These are phyloP conservation scores for Leucosticte australis DNA, from an alignment of 2,113 vertebrate genomes.

Conservation along the genomic window DNA sequence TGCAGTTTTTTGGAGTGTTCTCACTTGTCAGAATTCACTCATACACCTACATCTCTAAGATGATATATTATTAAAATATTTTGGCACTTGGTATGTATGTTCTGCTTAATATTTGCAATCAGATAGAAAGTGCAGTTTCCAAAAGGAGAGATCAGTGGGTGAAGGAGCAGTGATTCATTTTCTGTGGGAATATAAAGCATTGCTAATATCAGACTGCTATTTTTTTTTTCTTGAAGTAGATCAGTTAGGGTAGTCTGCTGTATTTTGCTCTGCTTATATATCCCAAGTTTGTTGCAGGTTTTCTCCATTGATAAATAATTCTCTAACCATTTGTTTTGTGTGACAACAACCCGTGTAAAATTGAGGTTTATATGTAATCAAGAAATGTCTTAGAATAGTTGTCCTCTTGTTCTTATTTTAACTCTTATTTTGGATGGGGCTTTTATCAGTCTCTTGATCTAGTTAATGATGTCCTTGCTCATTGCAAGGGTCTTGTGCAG, in stretches of 20 bases:
- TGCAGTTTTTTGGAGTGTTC: neutral
- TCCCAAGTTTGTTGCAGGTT: neutral
- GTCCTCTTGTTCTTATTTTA: neutral
- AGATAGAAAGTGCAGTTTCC: neutral
- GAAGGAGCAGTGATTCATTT: neutral
- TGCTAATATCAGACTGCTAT: neutral
- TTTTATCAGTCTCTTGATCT: neutral
- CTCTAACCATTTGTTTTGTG: neutral
- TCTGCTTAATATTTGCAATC: neutral
- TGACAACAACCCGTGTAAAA: neutral
- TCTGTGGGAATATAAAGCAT: neutral
- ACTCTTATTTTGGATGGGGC: neutral
- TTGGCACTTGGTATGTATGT: neutral
- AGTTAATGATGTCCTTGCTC: neutral
- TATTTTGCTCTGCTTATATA: neutral
- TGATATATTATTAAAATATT: neutral
- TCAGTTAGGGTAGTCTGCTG: neutral
- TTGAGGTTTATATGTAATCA: neutral
- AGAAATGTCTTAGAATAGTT: neutral
- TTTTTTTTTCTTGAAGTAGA: neutral
- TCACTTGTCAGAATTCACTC: neutral
- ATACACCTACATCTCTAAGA: neutral
- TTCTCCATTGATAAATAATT: neutral
- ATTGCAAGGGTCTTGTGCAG: neutral
- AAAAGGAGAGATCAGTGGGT: neutral